These are phyloP conservation scores for Stomatorhinus ivindoensis DNA, from an alignment of 2,113 vertebrate genomes.

Conservation along the genomic window DNA sequence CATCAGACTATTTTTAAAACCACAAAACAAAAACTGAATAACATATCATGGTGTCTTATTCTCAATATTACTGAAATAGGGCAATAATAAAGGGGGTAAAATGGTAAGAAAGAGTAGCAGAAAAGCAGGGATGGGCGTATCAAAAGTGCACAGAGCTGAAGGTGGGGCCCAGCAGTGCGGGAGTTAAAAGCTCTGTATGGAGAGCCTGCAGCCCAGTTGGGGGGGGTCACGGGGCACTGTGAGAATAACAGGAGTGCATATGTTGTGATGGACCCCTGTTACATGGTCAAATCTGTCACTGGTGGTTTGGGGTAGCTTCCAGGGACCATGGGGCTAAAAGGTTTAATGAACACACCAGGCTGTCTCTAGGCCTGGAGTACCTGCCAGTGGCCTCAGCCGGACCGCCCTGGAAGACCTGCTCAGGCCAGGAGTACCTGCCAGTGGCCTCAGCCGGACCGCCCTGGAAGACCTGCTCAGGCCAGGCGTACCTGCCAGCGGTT, in stretches of 20 bases:
- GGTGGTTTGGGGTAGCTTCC: not conserved
- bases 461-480: not conserved
- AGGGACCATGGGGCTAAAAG: not conserved
- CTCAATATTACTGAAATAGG: not conserved
- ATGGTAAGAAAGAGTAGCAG: not conserved
- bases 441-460: fast-evolving
- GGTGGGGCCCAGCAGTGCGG: conserved; percentile 17
- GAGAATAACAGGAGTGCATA: conserved; percentile 31
- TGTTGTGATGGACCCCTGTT: conserved; percentile 30
- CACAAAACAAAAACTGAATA: not conserved
- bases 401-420: no score
- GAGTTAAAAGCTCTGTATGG: conserved; percentile 21
- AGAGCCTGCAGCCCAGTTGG: conserved; percentile 28
- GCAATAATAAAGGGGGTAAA: not conserved
- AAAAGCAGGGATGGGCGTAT: not conserved
- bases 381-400: not conserved
- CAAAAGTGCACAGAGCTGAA: not conserved
- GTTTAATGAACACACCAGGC: not conserved
- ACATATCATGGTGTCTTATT: not conserved
- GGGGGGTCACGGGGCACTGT: conserved; percentile 7
- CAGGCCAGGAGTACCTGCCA: not conserved
- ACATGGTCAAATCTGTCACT: conserved; percentile 33
- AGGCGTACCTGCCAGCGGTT: not conserved
- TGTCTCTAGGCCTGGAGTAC: not conserved
- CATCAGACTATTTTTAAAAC: not conserved